Evolutionary conservation across 2,888 invertebrate species (phyloP), one percentile per base, ranked within the genome.

Genomic region (Scotopteryx bipunctaria): DNA sequence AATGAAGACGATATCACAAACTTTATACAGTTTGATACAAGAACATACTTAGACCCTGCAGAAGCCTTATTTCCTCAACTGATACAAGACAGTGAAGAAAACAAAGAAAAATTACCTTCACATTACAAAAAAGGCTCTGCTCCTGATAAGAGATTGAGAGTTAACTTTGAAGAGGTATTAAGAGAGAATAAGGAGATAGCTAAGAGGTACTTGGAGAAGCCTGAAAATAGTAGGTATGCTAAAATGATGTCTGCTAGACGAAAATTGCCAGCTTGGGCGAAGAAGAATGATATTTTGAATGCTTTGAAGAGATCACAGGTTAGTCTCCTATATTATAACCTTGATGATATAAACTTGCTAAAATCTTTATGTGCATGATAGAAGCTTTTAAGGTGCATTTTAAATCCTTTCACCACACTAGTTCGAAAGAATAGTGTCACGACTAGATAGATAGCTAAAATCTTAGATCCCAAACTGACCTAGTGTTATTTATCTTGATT

Each of bases 201-300:
- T 21, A 91, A 91, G 51, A 91, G 91, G 64, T 95, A 93, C 78
- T 70, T 84, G 14, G 92, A 92, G 5, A 94, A 93, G 64, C 83
- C 89, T 21, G 91, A 88, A 9, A 93, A 93, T 64, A 83, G 91
- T 40, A 92, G 91, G 54, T 96, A 95, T 71, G 86, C 91, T 49
- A 93, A 92, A 76, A 94, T 95, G 93, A 86, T 94, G 69, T 83
- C 91, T 3, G 76, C 73, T 0, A 86, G 96, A 52, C 91, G 89
- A 68, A 92, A 92, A 64, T 79, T 96, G 41, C 96, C 96, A 0
- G 95, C 95, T 0, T 96, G 95, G 93, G 82, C 87, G 11, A 93
- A 93, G 71, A 93, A 92, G 81, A 89, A 92, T 27, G 93, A 94
- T 53, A 95, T 96, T 64, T 80, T 96, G 51, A 90, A 92, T 57